Base-by-base conservation (phyloP, 2,888 invertebrate genomes). In the Tetramorium bicarinatum region DNA sequence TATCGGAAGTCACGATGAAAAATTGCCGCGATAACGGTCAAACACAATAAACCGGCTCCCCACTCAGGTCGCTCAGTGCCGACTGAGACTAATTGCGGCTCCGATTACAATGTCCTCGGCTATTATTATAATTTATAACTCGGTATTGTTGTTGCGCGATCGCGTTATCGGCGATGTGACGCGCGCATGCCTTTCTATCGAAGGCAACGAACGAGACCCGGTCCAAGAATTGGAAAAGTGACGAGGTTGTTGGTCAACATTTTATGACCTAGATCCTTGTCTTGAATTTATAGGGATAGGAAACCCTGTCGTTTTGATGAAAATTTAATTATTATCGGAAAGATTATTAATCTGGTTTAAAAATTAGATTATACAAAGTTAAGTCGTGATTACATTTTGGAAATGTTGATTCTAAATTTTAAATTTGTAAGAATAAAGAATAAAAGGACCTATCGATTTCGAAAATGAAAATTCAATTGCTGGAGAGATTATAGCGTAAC, bases 41-140 rank as follows among this genome's bases (percentile, higher is more conserved):
- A 87, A 88, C 85, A 88, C 91, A 91, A 90, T 90, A 92, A 89
- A 88, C 87, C 56, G 69, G 52, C 85, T 80, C 85, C 87, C 83
- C 75, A 49, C 82, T 62, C 72, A 47, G 77, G 64, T 67, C 77
- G 82, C 44, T 81, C 89, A 83, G 76, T 87, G 88, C 86, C 89
- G 92, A 93, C 92, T 91, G 88, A 93, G 92, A 93, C 93, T 93
- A 93, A 93, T 93, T 93, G 90, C 93, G 84, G 83, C 86, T 84
- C 86, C 88, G 93, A 93, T 93, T 93, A 89, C 89, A 87, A 87
- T 87, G 90, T 91, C 90, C 89, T 90, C 89, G 89, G 89, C 89
- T 92, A 91, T 92, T 92, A 91, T 90, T 90, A 88, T 88, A 91
- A 91, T 92, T 93, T 91, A 92, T 89, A 91, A 90, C 87, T 80